phyloP scores from a whole-genome alignment of 1,140 invertebrate species.

The Lanistes nyassanus region DNA sequence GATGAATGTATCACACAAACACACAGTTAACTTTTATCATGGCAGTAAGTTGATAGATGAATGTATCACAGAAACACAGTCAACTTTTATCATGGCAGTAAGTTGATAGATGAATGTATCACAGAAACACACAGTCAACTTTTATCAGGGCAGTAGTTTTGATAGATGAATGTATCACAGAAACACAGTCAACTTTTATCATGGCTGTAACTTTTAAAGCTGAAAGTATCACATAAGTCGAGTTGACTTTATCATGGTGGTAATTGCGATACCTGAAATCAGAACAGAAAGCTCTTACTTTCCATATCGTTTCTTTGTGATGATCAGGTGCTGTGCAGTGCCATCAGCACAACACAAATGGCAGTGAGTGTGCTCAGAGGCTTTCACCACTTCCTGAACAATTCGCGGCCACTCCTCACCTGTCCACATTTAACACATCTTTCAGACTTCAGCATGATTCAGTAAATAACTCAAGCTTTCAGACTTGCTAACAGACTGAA shows the following conservation, averaged over 20 bases:
- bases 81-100: too few relatives aligned
- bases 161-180: too few relatives aligned
- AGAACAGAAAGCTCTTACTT: constrained; percentile 68
- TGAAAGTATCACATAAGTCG: background rate
- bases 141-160: background rate
- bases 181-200: background rate
- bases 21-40: too few relatives aligned
- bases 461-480: too few relatives aligned
- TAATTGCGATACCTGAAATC: background rate
- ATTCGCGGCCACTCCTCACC: constrained; percentile 78
- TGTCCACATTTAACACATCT: constrained; percentile 7
- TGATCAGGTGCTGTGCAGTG: constrained; percentile 79
- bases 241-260: too few relatives aligned
- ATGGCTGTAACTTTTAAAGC: background rate
- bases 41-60: too few relatives aligned
- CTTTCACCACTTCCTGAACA: constrained; percentile 75
- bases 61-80: too few relatives aligned
- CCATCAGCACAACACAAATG: constrained; percentile 81
- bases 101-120: too few relatives aligned
- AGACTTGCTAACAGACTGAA: too few relatives aligned
- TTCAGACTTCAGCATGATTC: background rate
- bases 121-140: constrained; percentile 1
- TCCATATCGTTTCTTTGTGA: constrained; percentile 80
- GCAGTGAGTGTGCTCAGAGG: constrained; percentile 80
- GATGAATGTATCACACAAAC: too few relatives aligned